Evolutionary conservation across 1,140 invertebrate species (phyloP).

Genomic region (Lysiphlebus fabarum): DNA sequence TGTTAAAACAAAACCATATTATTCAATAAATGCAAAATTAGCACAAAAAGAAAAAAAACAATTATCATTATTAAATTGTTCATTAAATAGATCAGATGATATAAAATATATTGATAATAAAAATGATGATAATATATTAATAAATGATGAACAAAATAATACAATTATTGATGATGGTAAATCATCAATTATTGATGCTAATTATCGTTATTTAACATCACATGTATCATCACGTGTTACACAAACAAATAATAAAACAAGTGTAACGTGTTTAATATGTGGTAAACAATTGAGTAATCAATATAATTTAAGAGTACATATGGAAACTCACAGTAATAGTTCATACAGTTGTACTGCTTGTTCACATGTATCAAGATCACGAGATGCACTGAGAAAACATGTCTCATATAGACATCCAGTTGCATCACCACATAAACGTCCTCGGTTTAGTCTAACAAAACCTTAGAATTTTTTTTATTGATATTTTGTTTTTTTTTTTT

Average conservation of each 20-base stretch:
- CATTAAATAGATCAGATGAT: constrained; percentile 25
- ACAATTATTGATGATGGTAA: constrained; percentile 11
- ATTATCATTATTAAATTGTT: constrained; percentile 23
- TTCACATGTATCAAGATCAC: constrained; percentile 77
- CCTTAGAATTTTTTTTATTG: constrained; percentile 13
- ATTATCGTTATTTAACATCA: constrained; percentile 43
- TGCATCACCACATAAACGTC: constrained; percentile 49
- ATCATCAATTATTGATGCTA: constrained; percentile 38
- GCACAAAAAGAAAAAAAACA: constrained; percentile 46
- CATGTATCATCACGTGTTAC: constrained; percentile 30
- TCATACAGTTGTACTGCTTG: constrained; percentile 78
- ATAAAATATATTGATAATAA: constrained; percentile 28
- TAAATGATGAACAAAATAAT: constrained; percentile 12
- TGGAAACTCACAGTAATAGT: constrained; percentile 84
- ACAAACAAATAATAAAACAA: constrained; percentile 53
- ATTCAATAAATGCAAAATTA: constrained; percentile 51
- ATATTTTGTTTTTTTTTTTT: constrained; percentile 11
- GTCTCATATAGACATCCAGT: constrained; percentile 80
- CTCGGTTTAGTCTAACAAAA: constrained; percentile 38
- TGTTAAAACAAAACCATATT: constrained; percentile 52
- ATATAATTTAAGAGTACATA: constrained; percentile 83
- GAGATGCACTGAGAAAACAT: constrained; percentile 83
- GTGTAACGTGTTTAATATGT: constrained; percentile 78
- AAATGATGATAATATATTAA: background rate
- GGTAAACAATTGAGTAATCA: constrained; percentile 85